Conservation (phyloP, 2,888 invertebrate genomes). For the Apeira syringaria region DNA sequence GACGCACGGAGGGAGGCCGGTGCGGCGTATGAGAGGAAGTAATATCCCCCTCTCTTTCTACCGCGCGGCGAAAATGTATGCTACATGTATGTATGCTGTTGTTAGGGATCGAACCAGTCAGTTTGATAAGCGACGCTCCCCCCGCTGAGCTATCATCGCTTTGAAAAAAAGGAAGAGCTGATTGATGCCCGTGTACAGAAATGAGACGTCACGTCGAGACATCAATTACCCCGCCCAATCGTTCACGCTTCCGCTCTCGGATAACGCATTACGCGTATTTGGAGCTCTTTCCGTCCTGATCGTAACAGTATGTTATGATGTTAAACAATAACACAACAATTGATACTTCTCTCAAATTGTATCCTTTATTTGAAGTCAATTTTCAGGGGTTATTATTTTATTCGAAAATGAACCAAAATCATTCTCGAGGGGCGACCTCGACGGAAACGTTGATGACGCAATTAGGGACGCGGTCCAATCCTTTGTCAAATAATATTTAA, state of each 20-base stretch:
- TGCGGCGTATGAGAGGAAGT: no score
- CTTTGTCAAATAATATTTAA: slow-evolving; percentile 8
- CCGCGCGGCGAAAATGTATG: no score
- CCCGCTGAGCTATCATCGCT: no score
- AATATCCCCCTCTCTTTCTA: no score
- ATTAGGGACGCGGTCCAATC: slow-evolving; percentile 4
- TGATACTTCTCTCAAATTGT: slow-evolving; percentile 10
- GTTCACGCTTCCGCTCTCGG: slow-evolving; percentile 24
- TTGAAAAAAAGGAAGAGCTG: no score
- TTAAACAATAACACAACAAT: slow-evolving; percentile 16
- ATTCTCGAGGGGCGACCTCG: slow-evolving; percentile 3
- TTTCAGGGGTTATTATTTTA: slow-evolving; percentile 18
- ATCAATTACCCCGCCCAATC: slow-evolving; percentile 23
- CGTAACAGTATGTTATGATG: slow-evolving; percentile 12
- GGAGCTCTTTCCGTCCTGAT: slow-evolving; percentile 14
- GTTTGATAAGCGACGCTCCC: no score
- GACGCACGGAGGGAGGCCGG: no score
- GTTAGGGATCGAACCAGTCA: no score
- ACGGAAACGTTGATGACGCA: slow-evolving; percentile 14
- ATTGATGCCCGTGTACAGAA: no score
- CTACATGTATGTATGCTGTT: no score
- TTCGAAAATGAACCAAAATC: slow-evolving; percentile 19
- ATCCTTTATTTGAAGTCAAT: slow-evolving; percentile 14
- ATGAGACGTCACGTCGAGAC: no score
- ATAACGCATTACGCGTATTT: slow-evolving; percentile 20